Percentiles rank a stretch among this genome's conserved stretches.
These are phyloP conservation scores for Alces alces DNA, from an alignment of 2,113 vertebrate species.

Conservation along the genomic window DNA sequence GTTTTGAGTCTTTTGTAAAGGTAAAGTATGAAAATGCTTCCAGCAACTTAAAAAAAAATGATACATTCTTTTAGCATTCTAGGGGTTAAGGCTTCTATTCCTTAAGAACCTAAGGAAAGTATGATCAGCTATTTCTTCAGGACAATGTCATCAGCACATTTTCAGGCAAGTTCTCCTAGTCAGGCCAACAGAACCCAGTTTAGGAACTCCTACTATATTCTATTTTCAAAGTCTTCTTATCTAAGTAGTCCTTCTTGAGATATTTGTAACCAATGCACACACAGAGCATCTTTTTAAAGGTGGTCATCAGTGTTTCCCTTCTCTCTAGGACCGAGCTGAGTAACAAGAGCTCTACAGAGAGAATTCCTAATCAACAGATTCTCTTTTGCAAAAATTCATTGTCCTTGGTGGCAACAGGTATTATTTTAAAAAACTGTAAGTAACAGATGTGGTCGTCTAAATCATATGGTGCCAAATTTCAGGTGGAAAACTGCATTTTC, in stretches of 20 bases:
- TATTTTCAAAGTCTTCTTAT: not conserved
- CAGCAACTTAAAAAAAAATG: not conserved
- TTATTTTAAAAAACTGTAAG: constrained; percentile 60
- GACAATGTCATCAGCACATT: not conserved
- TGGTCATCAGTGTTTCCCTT: not conserved
- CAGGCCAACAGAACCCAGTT: not conserved
- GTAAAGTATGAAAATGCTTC: not conserved
- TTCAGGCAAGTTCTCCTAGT: not conserved
- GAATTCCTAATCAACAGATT: not conserved
- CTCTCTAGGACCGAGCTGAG: not conserved
- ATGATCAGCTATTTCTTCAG: not conserved
- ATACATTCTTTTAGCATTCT: not conserved
- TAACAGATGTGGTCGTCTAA: constrained; percentile 17
- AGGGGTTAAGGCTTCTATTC: not conserved
- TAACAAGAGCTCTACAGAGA: not conserved
- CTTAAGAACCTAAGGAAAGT: not conserved
- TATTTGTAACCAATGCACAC: not conserved
- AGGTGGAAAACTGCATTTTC: constrained; percentile 29
- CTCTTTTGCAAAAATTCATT: constrained; percentile 56
- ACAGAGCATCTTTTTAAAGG: not conserved
- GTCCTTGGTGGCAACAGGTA: constrained; percentile 19
- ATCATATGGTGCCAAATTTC: not conserved
- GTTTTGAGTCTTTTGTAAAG: not conserved
- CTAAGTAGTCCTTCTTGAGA: not conserved
- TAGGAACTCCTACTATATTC: not conserved